Evolutionary conservation across 2,888 invertebrate genomes (phyloP).

Genomic region (Bedellia somnulentella): DNA sequence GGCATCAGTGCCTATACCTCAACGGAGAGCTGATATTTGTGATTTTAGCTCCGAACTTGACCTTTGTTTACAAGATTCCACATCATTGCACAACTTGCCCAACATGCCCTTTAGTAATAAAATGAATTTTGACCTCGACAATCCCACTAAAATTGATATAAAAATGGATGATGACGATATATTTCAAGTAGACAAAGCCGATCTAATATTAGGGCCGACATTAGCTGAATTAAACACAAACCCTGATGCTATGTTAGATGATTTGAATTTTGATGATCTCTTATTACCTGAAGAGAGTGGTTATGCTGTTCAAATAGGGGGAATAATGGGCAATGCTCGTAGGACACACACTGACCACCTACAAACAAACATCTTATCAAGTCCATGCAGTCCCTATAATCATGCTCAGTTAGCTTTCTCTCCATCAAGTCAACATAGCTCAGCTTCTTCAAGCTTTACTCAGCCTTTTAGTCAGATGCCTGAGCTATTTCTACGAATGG

Average conservation of each 20-base stretch:
- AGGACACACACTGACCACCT: conserved; percentile 18
- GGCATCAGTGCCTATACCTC: conserved; percentile 68
- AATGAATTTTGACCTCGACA: conserved; percentile 40
- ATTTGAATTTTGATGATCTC: conserved; percentile 85
- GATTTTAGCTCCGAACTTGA: conserved; percentile 63
- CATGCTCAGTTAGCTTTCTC: conserved; percentile 60
- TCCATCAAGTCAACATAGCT: conserved; percentile 68
- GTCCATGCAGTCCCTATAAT: conserved; percentile 57
- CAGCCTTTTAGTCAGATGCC: conserved; percentile 53
- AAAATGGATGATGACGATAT: conserved; percentile 89
- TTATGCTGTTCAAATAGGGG: conserved; percentile 54
- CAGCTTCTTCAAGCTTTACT: conserved; percentile 50
- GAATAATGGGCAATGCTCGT: conserved; percentile 44
- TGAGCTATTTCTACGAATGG: conserved; percentile 70
- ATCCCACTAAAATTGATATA: conserved; percentile 59
- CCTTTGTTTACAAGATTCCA: conserved; percentile 52
- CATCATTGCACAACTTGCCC: conserved; percentile 40
- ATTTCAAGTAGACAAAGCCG: conserved; percentile 84
- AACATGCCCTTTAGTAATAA: conserved; percentile 34
- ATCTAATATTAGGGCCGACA: conserved; percentile 81
- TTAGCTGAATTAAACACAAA: conserved; percentile 84
- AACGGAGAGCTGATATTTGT: conserved; percentile 28
- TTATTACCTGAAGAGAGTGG: conserved; percentile 71
- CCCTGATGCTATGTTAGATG: conserved; percentile 79
- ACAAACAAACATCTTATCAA: conserved; percentile 28